Evolutionary conservation across 1,140 invertebrate species (phyloP), one percentile per base, ranked within the genome.

Genomic region (Paracyclopina nana): DNA sequence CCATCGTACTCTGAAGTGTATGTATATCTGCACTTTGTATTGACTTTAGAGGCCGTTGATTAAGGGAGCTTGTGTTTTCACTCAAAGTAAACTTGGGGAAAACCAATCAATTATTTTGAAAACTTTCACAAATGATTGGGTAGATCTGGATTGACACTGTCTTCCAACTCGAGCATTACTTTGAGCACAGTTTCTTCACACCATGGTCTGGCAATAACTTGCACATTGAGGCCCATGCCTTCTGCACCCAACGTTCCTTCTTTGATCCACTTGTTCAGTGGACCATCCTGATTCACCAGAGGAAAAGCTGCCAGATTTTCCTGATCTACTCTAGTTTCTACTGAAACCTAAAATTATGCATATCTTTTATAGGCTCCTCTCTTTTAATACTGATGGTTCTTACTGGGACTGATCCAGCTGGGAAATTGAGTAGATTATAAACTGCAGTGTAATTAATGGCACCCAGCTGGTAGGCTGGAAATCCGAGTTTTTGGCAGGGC

Each of bases 391-490:
- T 51, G 25, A 50, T 22, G n/a, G 40, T 28, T 6, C 18, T 28
- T n/a, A 28, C 11, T 26, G 38, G 42, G 18, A 49, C 43, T 28
- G 40, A 12, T 4, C 38, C 50, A 49, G 25, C 40, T 14, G 42
- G 42, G 12, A 48, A 27, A 28, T 53, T 49, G 6, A 29, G 49
- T 14, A 53, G 20, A 22, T 53, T 34, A 20, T 30, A 34, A 1
- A 16, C 26, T 11, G n/a, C 46, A 42, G 44, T 55, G 31, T 26
- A 56, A 4, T 12, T 22, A 5, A 28, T 28, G 4, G 45, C 45
- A 8, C 24, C 24, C 27, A 48, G 45, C 8, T 48, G 14, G 9
- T 12, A 25, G 28, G 45, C 22, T 28, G 25, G 20, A 8, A 28
- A 22, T 4, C 20, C 16, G 5, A 25, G 27, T 12, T 24, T 24